A percentile compares a stretch with the other conserved stretches of the same genome.
Evolutionary conservation across 2,113 vertebrate species (phyloP).

Genomic region (Pachypanchax playfairii): DNA sequence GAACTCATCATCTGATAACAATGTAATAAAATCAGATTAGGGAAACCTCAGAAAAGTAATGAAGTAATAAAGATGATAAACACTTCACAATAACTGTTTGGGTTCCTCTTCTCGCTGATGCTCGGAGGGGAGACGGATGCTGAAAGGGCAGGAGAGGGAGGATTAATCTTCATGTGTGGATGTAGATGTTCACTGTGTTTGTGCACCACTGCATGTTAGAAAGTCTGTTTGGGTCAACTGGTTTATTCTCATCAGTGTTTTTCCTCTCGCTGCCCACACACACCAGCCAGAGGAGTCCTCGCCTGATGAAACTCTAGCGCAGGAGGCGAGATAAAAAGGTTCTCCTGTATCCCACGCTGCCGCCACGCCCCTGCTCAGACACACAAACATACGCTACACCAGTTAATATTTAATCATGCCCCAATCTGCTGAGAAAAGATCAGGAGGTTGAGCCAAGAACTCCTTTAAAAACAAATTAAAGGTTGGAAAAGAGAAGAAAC

Average conservation of each 20-base stretch:
- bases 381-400: constrained; percentile 40
- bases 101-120: constrained; percentile 59
- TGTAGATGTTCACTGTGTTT: constrained; percentile 23
- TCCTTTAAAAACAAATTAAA: no score
- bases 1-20: constrained; percentile 77
- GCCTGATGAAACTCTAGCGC: constrained; percentile 63
- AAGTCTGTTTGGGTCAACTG: constrained; percentile 42
- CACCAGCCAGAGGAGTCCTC: constrained; percentile 61
- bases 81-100: constrained; percentile 65
- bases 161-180: constrained; percentile 33
- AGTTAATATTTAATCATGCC: constrained; percentile 79
- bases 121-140: constrained; percentile 60
- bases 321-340: constrained; percentile 45
- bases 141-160: constrained; percentile 59
- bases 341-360: constrained; percentile 71
- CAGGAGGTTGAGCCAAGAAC: constrained; percentile 21
- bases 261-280: constrained; percentile 65
- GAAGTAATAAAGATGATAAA: constrained; percentile 80
- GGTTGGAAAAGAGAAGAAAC: constrained; percentile 24
- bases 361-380: constrained; percentile 42
- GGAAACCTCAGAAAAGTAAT: constrained; percentile 77
- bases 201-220: constrained; percentile 36
- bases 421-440: constrained; percentile 50
- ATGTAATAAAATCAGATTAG: constrained; percentile 78
- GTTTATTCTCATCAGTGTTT: constrained; percentile 45